phyloP scores from a whole-genome alignment of 2,888 invertebrate genomes.

The Xanthorhoe designata region DNA sequence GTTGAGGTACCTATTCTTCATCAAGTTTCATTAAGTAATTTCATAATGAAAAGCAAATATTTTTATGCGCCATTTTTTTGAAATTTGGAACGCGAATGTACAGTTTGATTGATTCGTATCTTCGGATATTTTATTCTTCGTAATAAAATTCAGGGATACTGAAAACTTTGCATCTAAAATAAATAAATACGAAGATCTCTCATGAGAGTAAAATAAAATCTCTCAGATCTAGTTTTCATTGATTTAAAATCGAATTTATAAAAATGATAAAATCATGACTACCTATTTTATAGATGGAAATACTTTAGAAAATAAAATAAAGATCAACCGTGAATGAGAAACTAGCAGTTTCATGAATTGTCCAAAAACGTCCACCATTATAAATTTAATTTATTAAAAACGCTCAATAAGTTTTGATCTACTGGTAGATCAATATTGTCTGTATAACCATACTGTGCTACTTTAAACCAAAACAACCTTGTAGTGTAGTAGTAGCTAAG shows the following conservation, averaged over 20 bases:
- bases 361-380: too few relatives aligned
- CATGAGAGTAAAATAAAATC: not conserved
- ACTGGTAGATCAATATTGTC: too few relatives aligned
- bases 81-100: not conserved
- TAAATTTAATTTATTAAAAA: too few relatives aligned
- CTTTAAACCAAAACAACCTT: too few relatives aligned
- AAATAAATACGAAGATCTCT: not conserved
- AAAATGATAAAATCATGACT: not conserved
- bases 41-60: not conserved
- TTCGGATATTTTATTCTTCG: not conserved
- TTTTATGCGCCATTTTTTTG: not conserved
- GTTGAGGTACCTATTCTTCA: conserved; percentile 39
- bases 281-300: too few relatives aligned
- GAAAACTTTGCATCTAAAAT: not conserved
- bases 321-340: conserved; percentile 10
- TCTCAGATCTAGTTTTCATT: not conserved
- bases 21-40: conserved; percentile 19
- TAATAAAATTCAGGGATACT: not conserved
- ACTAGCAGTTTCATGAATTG: too few relatives aligned
- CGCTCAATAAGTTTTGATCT: too few relatives aligned
- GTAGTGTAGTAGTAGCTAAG: too few relatives aligned
- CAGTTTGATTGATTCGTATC: not conserved
- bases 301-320: not conserved
- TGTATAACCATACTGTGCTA: too few relatives aligned
- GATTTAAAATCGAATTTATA: not conserved